These are phyloP conservation scores for Arothron firmamentum DNA, from an alignment of 2,113 vertebrate species.

Conservation along the genomic window DNA sequence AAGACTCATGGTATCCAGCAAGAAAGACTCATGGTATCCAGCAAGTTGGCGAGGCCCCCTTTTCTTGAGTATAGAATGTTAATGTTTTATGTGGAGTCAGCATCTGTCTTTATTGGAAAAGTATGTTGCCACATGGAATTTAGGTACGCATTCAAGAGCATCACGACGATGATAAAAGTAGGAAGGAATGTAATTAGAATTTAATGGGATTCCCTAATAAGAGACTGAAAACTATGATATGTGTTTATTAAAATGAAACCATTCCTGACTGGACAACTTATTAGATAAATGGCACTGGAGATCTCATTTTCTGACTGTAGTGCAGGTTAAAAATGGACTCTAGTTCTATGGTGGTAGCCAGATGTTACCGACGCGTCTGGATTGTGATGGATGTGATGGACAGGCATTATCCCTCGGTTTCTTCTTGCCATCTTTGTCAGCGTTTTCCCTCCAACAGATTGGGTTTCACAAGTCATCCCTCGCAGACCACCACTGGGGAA, in stretches of 20 bases:
- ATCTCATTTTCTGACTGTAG: conserved; percentile 19
- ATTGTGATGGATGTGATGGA: conserved; percentile 61
- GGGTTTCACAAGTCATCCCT: conserved; percentile 67
- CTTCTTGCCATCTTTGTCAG: conserved; percentile 64
- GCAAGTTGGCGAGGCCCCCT: conserved; percentile 56
- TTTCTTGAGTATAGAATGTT: conserved; percentile 31
- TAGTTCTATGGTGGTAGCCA: conserved; percentile 39
- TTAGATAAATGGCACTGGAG: conserved; percentile 15
- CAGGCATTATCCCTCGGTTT: conserved; percentile 53
- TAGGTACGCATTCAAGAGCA: background rate
- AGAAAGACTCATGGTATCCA: conserved; percentile 48
- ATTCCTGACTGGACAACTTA: background rate
- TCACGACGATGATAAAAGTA: background rate
- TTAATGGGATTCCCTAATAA: no score
- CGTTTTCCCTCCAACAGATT: conserved; percentile 67
- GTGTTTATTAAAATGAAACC: no score
- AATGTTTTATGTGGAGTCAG: background rate
- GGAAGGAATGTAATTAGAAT: no score
- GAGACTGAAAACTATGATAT: background rate
- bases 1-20: conserved; percentile 52
- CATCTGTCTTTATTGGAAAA: background rate
- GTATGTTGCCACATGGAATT: background rate
- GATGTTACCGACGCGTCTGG: conserved; percentile 34
- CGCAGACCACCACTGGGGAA: conserved; percentile 65
- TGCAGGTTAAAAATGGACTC: conserved; percentile 34